These are phyloP conservation scores for Drosophila hydei DNA, from an alignment of 1,140 invertebrate genomes.

Conservation along the genomic window DNA sequence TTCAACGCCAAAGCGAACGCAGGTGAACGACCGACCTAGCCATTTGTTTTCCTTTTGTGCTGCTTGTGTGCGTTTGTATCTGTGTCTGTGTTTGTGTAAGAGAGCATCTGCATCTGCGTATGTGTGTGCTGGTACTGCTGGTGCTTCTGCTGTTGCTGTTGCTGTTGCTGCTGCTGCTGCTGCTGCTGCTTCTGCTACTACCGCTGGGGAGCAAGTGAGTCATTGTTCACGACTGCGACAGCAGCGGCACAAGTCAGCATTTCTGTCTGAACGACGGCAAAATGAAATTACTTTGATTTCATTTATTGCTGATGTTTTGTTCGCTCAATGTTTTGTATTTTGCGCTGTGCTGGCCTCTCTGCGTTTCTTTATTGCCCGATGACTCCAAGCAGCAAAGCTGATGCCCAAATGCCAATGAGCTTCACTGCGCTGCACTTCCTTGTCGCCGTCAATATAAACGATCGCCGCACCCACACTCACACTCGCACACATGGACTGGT, in stretches of 20 bases:
- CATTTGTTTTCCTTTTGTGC: slow-evolving; percentile 81
- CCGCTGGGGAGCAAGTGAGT: slow-evolving; percentile 74
- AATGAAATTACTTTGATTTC: slow-evolving; percentile 70
- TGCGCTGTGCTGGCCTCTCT: slow-evolving; percentile 13
- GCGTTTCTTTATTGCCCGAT: slow-evolving; percentile 12
- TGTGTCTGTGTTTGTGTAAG: slow-evolving; percentile 29
- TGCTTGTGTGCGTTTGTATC: slow-evolving; percentile 43
- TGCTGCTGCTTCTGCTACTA: slow-evolving; percentile 18
- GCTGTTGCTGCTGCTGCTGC: slow-evolving; percentile 32
- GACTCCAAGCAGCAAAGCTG: slow-evolving; percentile 19
- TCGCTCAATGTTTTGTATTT: slow-evolving; percentile 32
- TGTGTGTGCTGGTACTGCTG: slow-evolving; percentile 39
- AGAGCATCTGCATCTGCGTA: slow-evolving; percentile 18
- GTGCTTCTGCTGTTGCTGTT: slow-evolving; percentile 10
- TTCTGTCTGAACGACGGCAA: slow-evolving; percentile 18
- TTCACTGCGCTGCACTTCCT: slow-evolving; percentile 25
- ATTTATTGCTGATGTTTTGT: slow-evolving; percentile 55
- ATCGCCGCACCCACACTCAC: slow-evolving; percentile 42
- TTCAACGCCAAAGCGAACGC: slow-evolving; percentile 52
- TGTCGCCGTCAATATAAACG: slow-evolving; percentile 20
- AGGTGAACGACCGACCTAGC: slow-evolving; percentile 84
- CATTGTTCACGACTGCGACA: slow-evolving; percentile 55
- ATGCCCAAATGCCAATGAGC: slow-evolving; percentile 41
- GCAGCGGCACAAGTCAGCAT: not conserved
- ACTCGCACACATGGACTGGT: slow-evolving; percentile 7